Evolutionary conservation across 2,113 vertebrate genomes (phyloP).

Genomic region (Trematomus loennbergii): DNA sequence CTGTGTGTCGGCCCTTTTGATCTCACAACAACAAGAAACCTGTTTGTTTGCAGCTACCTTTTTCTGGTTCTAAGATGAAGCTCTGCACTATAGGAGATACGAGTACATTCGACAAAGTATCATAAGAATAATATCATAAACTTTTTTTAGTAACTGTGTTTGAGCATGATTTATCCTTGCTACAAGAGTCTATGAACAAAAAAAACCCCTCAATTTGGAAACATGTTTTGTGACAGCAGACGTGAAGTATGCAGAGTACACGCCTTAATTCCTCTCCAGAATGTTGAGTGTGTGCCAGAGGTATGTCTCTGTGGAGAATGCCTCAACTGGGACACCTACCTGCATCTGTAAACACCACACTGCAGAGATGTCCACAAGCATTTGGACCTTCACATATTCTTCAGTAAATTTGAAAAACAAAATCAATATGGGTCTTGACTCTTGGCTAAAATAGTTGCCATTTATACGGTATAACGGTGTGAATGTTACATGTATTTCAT

Average conservation of each 20-base stretch:
- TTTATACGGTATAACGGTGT: background rate
- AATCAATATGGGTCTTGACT: background rate
- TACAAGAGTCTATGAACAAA: background rate
- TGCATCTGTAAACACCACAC: background rate
- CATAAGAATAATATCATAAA: background rate
- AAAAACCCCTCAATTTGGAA: background rate
- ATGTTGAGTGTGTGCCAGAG: slow-evolving; percentile 23
- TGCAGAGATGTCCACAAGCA: background rate
- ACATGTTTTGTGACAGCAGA: background rate
- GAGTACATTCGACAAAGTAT: background rate
- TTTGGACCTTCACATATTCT: background rate
- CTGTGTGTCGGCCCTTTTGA: slow-evolving; percentile 2
- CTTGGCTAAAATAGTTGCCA: background rate
- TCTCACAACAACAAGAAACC: background rate
- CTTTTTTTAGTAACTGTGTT: background rate
- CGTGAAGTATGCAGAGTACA: slow-evolving; percentile 3
- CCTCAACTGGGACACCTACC: background rate
- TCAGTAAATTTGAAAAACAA: background rate
- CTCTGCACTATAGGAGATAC: background rate
- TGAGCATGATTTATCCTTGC: background rate
- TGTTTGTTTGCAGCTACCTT: background rate
- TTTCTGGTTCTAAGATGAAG: background rate
- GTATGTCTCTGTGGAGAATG: background rate
- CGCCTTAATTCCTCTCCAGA: background rate
- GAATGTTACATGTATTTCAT: background rate